These are phyloP conservation scores for Notospermus geniculatus DNA, from an alignment of 1,140 invertebrate species.

Conservation along the genomic window DNA sequence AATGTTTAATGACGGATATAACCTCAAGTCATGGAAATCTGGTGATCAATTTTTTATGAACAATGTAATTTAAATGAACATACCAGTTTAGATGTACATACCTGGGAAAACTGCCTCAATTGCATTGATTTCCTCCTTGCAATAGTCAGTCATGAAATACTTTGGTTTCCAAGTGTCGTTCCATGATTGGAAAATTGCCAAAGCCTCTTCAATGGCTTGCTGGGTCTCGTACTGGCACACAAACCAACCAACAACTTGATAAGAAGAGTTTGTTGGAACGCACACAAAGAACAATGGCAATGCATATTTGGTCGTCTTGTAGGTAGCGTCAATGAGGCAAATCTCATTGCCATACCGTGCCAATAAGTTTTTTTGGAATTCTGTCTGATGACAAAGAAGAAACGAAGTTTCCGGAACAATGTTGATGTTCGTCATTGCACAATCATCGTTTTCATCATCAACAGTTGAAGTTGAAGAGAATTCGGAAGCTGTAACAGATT, in stretches of 20 bases:
- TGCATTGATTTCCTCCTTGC: constrained; percentile 10
- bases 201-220: constrained; percentile 18
- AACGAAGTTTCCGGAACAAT: too few relatives aligned
- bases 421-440: too few relatives aligned
- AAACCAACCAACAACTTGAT: constrained; percentile 21
- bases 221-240: constrained; percentile 20
- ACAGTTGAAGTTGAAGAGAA: too few relatives aligned
- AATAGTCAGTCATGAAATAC: too few relatives aligned
- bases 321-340: constrained; percentile 28
- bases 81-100: too few relatives aligned
- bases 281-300: constrained; percentile 27
- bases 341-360: constrained; percentile 22
- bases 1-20: too few relatives aligned
- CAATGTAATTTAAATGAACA: too few relatives aligned
- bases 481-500: too few relatives aligned
- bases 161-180: constrained; percentile 23
- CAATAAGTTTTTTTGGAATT: constrained; percentile 17
- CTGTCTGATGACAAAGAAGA: constrained; percentile 24
- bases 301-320: constrained; percentile 27
- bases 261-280: constrained; percentile 26
- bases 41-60: too few relatives aligned
- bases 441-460: too few relatives aligned
- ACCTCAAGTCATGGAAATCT: too few relatives aligned
- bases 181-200: constrained; percentile 23
- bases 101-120: constrained; percentile 3